These are phyloP conservation scores for Ramphastos sulfuratus DNA, from an alignment of 2,113 vertebrate species.

Conservation along the genomic window DNA sequence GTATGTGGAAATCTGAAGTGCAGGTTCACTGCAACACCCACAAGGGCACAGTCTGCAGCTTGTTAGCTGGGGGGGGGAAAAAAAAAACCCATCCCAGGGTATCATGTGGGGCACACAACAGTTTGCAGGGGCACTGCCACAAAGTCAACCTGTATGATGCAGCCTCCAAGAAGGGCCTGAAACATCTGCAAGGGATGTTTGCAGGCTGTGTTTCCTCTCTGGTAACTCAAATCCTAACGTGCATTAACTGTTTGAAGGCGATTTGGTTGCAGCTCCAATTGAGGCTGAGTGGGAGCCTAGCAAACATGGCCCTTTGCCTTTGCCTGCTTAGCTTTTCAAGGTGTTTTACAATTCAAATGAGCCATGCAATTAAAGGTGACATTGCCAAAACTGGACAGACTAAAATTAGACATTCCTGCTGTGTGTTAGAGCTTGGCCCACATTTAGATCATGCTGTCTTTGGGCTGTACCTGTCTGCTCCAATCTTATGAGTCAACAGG, in stretches of 20 bases:
- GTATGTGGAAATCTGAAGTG: accelerated
- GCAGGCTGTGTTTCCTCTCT: neutral
- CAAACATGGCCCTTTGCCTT: slow-evolving; percentile 62
- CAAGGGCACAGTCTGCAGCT: accelerated
- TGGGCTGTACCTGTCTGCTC: slow-evolving; percentile 70
- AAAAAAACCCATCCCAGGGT: neutral
- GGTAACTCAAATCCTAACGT: neutral
- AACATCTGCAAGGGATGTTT: neutral
- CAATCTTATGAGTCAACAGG: slow-evolving; percentile 61
- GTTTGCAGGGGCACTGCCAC: neutral
- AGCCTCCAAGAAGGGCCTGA: neutral
- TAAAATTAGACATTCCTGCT: slow-evolving; percentile 66
- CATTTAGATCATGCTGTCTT: slow-evolving; percentile 51
- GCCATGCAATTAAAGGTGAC: slow-evolving; percentile 64
- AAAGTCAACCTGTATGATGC: neutral
- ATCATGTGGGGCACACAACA: neutral
- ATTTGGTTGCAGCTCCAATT: slow-evolving; percentile 46
- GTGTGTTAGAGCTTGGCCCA: slow-evolving; percentile 62
- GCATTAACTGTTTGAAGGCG: slow-evolving; percentile 50
- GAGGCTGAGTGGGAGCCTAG: slow-evolving; percentile 47
- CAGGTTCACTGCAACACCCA: accelerated
- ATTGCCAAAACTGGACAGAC: slow-evolving; percentile 64
- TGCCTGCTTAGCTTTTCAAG: slow-evolving; percentile 62
- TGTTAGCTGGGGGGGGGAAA: neutral
- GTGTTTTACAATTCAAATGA: slow-evolving; percentile 71